These are phyloP conservation scores for Clinocottus analis DNA, from an alignment of 2,113 vertebrate genomes.

Conservation along the genomic window DNA sequence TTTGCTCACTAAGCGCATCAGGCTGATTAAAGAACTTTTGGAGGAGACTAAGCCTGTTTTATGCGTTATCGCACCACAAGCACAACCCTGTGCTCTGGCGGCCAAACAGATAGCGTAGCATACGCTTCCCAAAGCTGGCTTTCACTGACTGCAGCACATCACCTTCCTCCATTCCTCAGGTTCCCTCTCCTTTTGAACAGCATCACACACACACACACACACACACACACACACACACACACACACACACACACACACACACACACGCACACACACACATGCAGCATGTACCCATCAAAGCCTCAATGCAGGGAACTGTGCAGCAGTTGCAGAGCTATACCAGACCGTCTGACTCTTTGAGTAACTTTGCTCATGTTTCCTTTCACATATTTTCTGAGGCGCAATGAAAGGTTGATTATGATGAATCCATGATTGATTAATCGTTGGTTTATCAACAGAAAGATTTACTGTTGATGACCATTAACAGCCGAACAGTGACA, in stretches of 20 bases:
- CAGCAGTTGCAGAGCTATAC: neutral
- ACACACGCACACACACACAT: neutral
- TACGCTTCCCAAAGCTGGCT: constrained; percentile 48
- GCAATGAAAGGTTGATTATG: neutral
- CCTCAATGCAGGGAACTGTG: neutral
- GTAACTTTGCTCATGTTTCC: neutral
- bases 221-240: neutral
- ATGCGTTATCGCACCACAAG: constrained; percentile 67
- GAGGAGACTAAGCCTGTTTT: constrained; percentile 71
- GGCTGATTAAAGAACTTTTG: constrained; percentile 79
- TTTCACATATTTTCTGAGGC: neutral
- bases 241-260: neutral
- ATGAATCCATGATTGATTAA: neutral
- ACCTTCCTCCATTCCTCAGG: constrained; percentile 31
- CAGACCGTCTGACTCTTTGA: neutral
- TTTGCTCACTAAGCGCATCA: constrained; percentile 76
- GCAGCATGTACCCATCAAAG: too few relatives aligned
- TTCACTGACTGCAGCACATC: constrained; percentile 57
- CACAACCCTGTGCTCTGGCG: constrained; percentile 57
- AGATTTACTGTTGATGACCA: neutral
- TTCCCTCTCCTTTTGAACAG: constrained; percentile 26
- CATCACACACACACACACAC: neutral
- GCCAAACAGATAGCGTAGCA: constrained; percentile 68
- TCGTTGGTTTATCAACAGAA: neutral
- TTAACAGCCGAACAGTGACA: neutral